Evolutionary conservation across 2,113 vertebrate genomes (phyloP).

Genomic region (Alexandromys fortis): DNA sequence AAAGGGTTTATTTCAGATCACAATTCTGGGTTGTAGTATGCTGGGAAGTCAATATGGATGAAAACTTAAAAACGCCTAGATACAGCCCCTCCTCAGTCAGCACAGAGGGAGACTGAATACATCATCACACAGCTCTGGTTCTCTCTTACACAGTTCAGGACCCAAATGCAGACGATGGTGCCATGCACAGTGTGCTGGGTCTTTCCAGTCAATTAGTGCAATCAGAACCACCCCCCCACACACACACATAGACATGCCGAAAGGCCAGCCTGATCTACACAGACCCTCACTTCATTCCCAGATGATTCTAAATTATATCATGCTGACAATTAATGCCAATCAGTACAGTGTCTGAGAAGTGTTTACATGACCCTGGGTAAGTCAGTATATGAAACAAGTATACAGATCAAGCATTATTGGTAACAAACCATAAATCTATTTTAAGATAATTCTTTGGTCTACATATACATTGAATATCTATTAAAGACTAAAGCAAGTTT

Average conservation of each 20-base stretch:
- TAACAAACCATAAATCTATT: background rate
- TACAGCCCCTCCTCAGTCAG: background rate
- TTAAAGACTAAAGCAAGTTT: background rate
- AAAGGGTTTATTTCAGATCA: background rate
- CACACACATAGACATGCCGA: background rate
- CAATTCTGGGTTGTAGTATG: background rate
- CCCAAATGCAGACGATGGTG: background rate
- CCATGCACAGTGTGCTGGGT: too few species aligned
- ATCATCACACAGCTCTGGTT: background rate
- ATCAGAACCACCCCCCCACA: background rate
- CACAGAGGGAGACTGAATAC: background rate
- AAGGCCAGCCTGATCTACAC: background rate
- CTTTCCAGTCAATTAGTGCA: background rate
- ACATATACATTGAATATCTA: background rate
- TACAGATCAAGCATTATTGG: background rate
- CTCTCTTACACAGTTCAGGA: background rate
- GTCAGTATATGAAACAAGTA: background rate
- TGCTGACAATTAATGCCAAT: background rate
- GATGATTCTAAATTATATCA: background rate
- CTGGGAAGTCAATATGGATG: background rate
- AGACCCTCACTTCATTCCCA: background rate
- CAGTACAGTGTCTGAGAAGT: background rate
- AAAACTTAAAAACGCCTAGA: background rate
- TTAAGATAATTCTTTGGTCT: background rate
- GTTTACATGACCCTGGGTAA: background rate